Conservation (phyloP, 2,113 vertebrate genomes). For the Labeo rohita region DNA sequence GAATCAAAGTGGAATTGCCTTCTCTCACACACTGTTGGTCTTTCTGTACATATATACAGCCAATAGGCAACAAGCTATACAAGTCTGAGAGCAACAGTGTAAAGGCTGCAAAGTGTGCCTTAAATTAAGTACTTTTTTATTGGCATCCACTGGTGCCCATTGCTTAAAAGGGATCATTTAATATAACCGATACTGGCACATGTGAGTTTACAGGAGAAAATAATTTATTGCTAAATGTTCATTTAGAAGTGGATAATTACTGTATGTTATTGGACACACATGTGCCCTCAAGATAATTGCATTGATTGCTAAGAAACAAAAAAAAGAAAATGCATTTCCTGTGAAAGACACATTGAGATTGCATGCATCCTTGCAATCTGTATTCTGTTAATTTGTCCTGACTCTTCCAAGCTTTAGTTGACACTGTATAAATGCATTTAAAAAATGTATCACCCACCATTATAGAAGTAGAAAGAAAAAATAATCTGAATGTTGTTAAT, state of each 20-base stretch:
- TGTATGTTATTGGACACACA: conserved; percentile 38
- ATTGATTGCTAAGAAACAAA: neutral
- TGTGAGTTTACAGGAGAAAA: conserved; percentile 19
- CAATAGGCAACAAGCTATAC: conserved; percentile 16
- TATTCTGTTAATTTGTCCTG: neutral
- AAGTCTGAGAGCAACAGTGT: conserved; percentile 2
- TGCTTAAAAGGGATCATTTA: conserved; percentile 28
- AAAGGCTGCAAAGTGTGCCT: neutral
- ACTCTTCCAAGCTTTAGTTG: conserved; percentile 38
- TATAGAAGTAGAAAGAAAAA: neutral
- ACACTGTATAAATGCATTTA: conserved; percentile 3
- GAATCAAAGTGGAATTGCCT: conserved; percentile 12
- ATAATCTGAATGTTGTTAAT: neutral
- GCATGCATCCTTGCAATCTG: conserved; percentile 9
- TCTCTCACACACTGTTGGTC: neutral
- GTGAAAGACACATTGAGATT: conserved; percentile 39
- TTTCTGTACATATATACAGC: neutral
- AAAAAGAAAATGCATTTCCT: conserved; percentile 23
- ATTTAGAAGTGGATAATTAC: conserved; percentile 37
- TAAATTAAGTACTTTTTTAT: conserved; percentile 18
- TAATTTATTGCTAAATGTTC: conserved; percentile 35
- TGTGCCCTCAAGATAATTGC: conserved; percentile 2
- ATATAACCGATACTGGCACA: conserved; percentile 20
- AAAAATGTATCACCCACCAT: neutral
- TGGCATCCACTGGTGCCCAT: conserved; percentile 14